Evolutionary conservation across 2,113 vertebrate species (phyloP), one percentile per base, ranked within the genome.

Genomic region (Octodon degus): DNA sequence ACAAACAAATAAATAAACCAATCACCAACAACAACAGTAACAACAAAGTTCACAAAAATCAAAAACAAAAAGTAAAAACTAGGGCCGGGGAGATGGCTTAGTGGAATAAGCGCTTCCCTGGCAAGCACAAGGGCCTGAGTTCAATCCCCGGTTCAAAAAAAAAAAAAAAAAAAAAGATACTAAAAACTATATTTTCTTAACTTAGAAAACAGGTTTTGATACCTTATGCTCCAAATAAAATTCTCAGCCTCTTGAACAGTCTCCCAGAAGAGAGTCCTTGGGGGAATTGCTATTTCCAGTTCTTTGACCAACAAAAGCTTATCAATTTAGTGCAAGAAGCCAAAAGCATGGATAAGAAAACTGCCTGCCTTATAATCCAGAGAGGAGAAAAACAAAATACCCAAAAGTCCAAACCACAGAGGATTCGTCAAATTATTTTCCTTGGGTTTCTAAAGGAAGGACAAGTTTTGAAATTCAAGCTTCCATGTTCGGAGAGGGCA

Each of bases 171-270:
- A 40, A 19, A 43, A 76, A 76, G 10, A 43, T 43, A 5, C 0
- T 68, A 24, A 13, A 80, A 84, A 47, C 5, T 37, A 95, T 34
- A 77, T 17, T 77, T 80, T 68, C 60, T 95, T 91, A 37, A 86
- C 76, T 85, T 79, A 62, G 67, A 85, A 86, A 74, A n/a, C 8
- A 79, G 17, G 20, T 82, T 91, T 91, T 74, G n/a, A 50, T 72
- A 84, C 12, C 65, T 83, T 34, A 34, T 40, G 24, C 55, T 88
- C 47, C 90, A 96, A 93, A 80, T 72, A 83, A 96, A 94, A 86
- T 47, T 55, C 14, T 58, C 60, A 94, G 37, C 6, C 95, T 91
- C 74, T 16, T 58, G 32, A 72, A 86, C 1, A 83, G 74, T 34
- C 43, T 94, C 50, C 70, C 74, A 80, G 93, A 89, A 93, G 50